Percentiles rank a stretch among this genome's conserved stretches.
phyloP scores from a whole-genome alignment of 2,797 vertebrate genomes.

The Cossypha polioptera region DNA sequence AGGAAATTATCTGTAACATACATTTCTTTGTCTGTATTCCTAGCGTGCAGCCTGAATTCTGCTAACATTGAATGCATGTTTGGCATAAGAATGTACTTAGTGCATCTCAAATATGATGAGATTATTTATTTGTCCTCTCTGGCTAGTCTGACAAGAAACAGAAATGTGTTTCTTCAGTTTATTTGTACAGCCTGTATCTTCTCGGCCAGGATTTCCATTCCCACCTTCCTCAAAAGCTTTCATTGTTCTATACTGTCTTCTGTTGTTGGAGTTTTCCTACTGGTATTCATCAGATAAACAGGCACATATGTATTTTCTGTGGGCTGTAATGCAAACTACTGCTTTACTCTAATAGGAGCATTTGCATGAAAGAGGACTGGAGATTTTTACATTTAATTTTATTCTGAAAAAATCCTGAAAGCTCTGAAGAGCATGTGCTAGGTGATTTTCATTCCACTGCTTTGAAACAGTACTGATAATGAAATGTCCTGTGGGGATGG shows the following conservation, averaged over 20 bases:
- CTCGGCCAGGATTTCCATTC: not conserved
- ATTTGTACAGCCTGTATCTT: not conserved
- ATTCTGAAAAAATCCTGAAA: too few species aligned
- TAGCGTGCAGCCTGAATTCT: not conserved
- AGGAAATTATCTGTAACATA: rapidly evolving
- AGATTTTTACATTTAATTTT: not conserved
- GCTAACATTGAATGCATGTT: not conserved
- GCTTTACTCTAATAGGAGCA: not conserved
- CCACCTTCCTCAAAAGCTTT: not conserved
- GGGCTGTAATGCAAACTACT: not conserved
- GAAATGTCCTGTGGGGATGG: not conserved
- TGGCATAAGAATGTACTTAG: not conserved
- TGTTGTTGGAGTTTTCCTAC: not conserved
- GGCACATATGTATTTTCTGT: not conserved
- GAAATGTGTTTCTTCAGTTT: not conserved
- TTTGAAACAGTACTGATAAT: not conserved
- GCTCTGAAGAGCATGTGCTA: not conserved
- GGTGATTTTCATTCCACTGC: not conserved
- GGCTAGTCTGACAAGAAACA: not conserved
- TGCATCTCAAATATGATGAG: not conserved
- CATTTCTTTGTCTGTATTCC: not conserved
- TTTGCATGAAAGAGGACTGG: not conserved
- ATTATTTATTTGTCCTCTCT: not conserved
- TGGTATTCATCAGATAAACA: not conserved
- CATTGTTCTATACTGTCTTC: not conserved